Percentiles rank a stretch among this genome's conserved stretches.
These are phyloP conservation scores for Halcyon smyrnensis DNA, from an alignment of 2,797 vertebrate species.

Conservation along the genomic window DNA sequence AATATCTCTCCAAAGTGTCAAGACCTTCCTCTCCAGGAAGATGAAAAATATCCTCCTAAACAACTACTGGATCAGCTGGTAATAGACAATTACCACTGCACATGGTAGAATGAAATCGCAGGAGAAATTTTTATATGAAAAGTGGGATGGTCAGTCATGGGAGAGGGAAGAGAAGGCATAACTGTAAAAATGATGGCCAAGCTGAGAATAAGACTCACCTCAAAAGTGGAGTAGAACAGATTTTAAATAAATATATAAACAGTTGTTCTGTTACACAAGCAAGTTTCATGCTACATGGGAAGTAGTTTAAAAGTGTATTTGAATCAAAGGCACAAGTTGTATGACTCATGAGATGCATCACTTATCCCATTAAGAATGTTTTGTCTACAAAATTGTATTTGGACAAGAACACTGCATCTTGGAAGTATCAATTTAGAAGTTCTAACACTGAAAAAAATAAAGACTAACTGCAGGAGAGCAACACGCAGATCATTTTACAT, in stretches of 20 bases:
- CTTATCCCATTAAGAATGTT: neutral
- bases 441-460: neutral
- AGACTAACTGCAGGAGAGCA: neutral
- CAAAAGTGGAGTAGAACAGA: accelerated
- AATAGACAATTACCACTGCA: neutral
- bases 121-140: neutral
- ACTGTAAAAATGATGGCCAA: neutral
- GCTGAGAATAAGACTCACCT: neutral
- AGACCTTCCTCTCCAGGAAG: neutral
- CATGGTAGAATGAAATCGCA: neutral
- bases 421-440: neutral
- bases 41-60: neutral
- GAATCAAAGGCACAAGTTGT: neutral
- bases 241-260: neutral
- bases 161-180: neutral
- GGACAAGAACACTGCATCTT: neutral
- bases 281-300: neutral
- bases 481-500: neutral
- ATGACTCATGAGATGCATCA: neutral
- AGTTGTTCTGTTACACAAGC: neutral
- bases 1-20: neutral
- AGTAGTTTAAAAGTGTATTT: neutral
- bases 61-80: neutral
- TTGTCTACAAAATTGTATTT: neutral
- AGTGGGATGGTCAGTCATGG: neutral